These are phyloP conservation scores for Cerceris ruficornis DNA, from an alignment of 2,888 invertebrate genomes.

Conservation along the genomic window DNA sequence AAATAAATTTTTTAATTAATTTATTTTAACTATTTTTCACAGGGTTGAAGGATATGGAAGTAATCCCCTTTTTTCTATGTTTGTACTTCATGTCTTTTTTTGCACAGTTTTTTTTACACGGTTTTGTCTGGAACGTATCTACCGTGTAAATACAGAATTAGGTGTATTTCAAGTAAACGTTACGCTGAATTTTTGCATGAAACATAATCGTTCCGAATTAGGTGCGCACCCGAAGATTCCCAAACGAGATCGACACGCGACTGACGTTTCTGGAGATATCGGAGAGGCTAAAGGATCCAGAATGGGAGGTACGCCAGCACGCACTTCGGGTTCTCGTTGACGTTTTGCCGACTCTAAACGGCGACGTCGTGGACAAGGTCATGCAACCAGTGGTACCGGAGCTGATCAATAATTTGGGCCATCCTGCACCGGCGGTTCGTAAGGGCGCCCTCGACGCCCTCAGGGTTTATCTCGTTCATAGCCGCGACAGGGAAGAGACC, in stretches of 20 bases:
- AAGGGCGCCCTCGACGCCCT: conserved; percentile 91
- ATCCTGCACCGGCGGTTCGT: conserved; percentile 90
- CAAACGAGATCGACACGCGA: conserved; percentile 86
- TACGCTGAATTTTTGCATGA: neutral
- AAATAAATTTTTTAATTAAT: no score
- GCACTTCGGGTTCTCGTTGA: conserved; percentile 91
- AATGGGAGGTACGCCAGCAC: conserved; percentile 93
- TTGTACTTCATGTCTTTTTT: no score
- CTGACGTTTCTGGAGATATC: conserved; percentile 88
- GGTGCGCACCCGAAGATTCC: conserved; percentile 88
- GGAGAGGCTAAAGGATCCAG: conserved; percentile 89
- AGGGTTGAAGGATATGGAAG: no score
- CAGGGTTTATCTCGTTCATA: conserved; percentile 88
- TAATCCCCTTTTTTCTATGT: no score
- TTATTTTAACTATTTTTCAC: no score
- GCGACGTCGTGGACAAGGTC: conserved; percentile 86
- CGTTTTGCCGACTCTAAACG: conserved; percentile 87
- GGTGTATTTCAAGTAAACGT: no score
- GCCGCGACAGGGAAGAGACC: conserved; percentile 87
- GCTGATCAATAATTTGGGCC: conserved; percentile 90
- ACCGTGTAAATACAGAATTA: no score
- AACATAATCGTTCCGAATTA: conserved; percentile 24
- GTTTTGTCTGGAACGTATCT: no score
- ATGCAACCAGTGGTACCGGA: conserved; percentile 86
- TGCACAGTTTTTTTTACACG: no score